Evolutionary conservation across 2,113 vertebrate species (phyloP), one percentile per base, ranked within the genome.

Genomic region (Varanus salvator): DNA sequence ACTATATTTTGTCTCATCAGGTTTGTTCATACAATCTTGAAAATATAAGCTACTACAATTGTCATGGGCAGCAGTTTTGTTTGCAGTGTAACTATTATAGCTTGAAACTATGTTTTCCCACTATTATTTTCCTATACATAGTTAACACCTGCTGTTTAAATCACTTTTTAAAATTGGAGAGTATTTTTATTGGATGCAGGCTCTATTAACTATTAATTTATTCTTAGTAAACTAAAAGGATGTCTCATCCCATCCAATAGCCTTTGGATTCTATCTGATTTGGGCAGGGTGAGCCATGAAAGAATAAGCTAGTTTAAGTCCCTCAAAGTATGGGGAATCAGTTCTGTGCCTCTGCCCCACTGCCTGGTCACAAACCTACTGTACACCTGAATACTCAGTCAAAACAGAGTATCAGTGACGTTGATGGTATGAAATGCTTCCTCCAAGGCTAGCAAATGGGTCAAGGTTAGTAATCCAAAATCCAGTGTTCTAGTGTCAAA

Each of bases 291-390:
- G 72, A n/a, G n/a, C 81, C 38, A 38, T 66, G 34, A 44, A 29
- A 80, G 50, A 54, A 66, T 21, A 44, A 21, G 15, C 17, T 19
- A 86, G 57, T 86, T 38, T 57, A 57, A 12, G 1, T 86, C 25
- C 21, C 31, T 86, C 31, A 4, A 85, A 85, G 8, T 52, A 34
- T 86, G 50, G 50, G 52, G 48, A 48, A 72, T 44, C 68, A 50
- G 38, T n/a, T 72, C 54, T 93, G 77, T 85, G 31, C 19, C 87
- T 93, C 74, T 76, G 69, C 74, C 75, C 71, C 54, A 50, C 60
- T 66, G 77, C 86, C 87, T 85, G 34, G 23, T 27, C 77, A 85
- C 27, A 91, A 6, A 31, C 57, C 69, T 66, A 81, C 17, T 52
- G 54, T 82, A 82, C 89, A 91, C 89, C 89, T 27, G 12, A 8